These are phyloP conservation scores for Elephantulus edwardii DNA, from an alignment of 2,113 vertebrate species.

Conservation along the genomic window DNA sequence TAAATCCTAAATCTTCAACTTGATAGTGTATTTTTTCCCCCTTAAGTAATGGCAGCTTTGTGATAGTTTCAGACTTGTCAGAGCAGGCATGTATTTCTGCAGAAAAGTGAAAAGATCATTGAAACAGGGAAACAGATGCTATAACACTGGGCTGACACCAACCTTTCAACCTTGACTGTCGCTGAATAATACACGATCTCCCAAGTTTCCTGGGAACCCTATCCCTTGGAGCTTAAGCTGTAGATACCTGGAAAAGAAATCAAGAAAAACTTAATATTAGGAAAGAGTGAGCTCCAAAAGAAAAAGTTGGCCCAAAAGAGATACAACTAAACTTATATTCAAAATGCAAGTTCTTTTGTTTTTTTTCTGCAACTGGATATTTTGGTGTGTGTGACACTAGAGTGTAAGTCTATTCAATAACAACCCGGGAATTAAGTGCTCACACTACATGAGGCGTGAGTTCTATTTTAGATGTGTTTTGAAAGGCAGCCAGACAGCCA, in stretches of 20 bases:
- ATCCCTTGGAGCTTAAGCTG: background rate
- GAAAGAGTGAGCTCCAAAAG: background rate
- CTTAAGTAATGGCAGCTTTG: background rate
- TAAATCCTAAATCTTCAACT: background rate
- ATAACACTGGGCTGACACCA: fast-evolving
- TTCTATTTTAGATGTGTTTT: background rate
- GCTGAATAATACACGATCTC: background rate
- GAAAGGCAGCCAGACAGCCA: background rate
- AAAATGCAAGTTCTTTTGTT: background rate
- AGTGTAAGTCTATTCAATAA: background rate
- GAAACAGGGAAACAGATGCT: background rate
- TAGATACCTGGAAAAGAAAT: background rate
- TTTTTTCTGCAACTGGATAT: too few relatives aligned
- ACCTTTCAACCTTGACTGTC: background rate
- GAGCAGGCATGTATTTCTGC: background rate
- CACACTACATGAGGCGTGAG: fast-evolving
- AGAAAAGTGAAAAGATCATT: background rate
- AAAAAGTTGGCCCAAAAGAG: background rate
- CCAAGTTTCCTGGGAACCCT: background rate
- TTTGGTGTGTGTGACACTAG: background rate
- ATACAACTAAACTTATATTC: background rate
- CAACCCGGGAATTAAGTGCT: background rate
- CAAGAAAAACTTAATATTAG: background rate
- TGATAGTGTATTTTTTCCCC: background rate
- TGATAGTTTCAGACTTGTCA: background rate